Base-by-base conservation (phyloP, 2,113 vertebrate species). In the Protomyctophum bolini region DNA sequence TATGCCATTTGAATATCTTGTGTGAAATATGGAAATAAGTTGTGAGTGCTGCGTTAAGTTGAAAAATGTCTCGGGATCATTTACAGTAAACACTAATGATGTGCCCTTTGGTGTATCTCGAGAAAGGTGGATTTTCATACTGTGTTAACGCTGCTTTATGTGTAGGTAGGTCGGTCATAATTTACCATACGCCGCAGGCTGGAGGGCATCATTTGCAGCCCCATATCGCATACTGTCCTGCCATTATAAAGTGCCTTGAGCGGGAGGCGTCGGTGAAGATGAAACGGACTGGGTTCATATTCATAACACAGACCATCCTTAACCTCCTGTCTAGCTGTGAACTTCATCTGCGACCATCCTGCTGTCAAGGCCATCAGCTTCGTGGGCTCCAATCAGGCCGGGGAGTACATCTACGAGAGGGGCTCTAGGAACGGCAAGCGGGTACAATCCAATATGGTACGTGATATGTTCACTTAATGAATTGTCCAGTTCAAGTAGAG, bases 371-470 rank as follows among this genome's bases (percentile, higher is more conserved):
- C 97, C 64, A 97, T 99, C 93, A 99, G 97, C 91, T 99, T 99
- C 85, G 97, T 99, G 88, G 98, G 98, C 70, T 99, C 97, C 86
- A 99, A 98, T 91, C 94, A 95, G 77, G 98, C 97, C 28, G 97
- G 97, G 77, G 96, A 99, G 81, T 95, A 99, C 86, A 91, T 92
- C 80, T 92, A 90, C 6, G 81, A 89, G 60, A 79, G 94, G 60
- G 97, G 97, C 60, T 98, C 97, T 72, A 94, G 93, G 90, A 94
- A 98, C 21, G 98, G 97, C 91, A 99, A 99, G 91, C 93, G 97
- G 86, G 97, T 99, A 70, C 98, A 99, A 90, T 97, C 97, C 84
- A 98, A 99, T 86, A 98, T 99, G 97, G 98, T 99, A 83, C 29
- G 14, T 63, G 62, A 28, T 11, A 28, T 28, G 3, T 14, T 10